Conservation (phyloP, 2,888 invertebrate species). For the Cremastobaeus sp. region DNA sequence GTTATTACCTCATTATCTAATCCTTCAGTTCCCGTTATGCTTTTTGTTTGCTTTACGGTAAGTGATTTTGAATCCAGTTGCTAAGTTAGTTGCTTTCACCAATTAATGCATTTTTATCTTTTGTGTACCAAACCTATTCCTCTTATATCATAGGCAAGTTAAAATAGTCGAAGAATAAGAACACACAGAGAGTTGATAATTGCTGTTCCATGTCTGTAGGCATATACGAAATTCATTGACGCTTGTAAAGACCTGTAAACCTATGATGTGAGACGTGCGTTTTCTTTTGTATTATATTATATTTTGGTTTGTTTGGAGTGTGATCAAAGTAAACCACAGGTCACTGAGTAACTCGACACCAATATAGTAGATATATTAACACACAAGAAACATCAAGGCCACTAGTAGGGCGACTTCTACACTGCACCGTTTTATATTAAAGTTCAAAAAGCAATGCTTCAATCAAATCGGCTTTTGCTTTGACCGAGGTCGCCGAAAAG, state of each 20-base stretch:
- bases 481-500: constrained; percentile 20
- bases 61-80: constrained; percentile 54
- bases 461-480: constrained; percentile 40
- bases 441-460: constrained; percentile 21
- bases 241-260: too few species aligned
- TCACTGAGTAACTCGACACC: constrained; percentile 1
- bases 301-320: background rate
- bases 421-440: constrained; percentile 28
- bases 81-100: constrained; percentile 49
- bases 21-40: constrained; percentile 54
- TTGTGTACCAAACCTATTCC: constrained; percentile 14
- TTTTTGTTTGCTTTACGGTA: constrained; percentile 62
- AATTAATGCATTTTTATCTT: constrained; percentile 9
- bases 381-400: background rate
- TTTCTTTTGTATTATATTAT: background rate
- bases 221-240: too few species aligned
- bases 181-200: background rate
- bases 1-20: constrained; percentile 67
- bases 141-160: constrained; percentile 21
- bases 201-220: too few species aligned
- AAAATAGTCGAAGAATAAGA: background rate
- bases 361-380: constrained; percentile 8
- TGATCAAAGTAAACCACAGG: constrained; percentile 8
- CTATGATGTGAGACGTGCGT: constrained; percentile 5
- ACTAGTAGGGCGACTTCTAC: constrained; percentile 8